Conservation (phyloP, 2,888 invertebrate species). For the Branchellion lobata region DNA sequence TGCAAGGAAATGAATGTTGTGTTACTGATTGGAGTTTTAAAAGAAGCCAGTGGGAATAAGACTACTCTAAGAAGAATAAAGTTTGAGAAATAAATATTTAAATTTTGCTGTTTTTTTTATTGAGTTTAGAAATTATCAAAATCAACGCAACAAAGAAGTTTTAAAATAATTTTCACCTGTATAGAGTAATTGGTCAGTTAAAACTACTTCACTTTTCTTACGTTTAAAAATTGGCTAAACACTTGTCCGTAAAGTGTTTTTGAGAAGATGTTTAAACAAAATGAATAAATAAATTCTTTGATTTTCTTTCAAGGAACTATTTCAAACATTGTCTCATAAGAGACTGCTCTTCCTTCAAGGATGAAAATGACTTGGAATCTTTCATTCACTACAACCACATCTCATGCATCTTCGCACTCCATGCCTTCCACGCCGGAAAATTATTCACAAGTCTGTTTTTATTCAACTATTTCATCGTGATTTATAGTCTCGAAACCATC, state of each 20-base stretch:
- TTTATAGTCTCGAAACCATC: too few species aligned
- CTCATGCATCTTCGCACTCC: background rate
- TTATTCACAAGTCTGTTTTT: background rate
- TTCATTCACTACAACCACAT: background rate
- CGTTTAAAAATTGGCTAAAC: too few species aligned
- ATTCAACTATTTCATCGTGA: too few species aligned
- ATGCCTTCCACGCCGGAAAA: background rate
- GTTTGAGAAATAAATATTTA: background rate
- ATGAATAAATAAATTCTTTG: too few species aligned
- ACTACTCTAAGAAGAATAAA: background rate
- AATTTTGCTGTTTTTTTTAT: too few species aligned
- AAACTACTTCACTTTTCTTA: too few species aligned
- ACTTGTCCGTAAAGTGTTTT: too few species aligned
- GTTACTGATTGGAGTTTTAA: background rate
- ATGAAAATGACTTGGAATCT: background rate
- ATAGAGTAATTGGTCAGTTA: too few species aligned
- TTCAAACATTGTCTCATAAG: background rate
- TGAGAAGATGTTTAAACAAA: too few species aligned
- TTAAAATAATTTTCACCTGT: too few species aligned
- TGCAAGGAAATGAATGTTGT: conserved; percentile 2
- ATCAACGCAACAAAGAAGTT: too few species aligned
- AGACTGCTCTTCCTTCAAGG: background rate
- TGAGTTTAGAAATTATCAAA: too few species aligned
- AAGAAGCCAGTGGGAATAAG: background rate
- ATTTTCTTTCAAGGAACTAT: background rate